Evolutionary conservation across 2,888 invertebrate species (phyloP), one percentile per base, ranked within the genome.

Genomic region (Meliscaeva auricollis): DNA sequence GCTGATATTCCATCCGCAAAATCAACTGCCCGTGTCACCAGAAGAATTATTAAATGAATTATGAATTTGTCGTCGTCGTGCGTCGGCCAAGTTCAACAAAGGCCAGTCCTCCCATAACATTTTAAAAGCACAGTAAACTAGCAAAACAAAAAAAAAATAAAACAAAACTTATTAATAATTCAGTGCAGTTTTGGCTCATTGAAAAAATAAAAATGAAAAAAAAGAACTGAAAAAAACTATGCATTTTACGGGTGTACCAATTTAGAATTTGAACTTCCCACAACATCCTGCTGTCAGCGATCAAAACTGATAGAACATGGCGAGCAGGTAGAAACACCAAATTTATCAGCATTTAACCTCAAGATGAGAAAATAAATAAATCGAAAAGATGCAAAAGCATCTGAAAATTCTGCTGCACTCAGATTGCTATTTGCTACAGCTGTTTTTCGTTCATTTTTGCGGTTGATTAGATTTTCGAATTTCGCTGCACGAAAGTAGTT

Each of bases 31-130:
- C 78, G 38, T 66, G 35, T 78, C 62, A 56, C 50, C 72, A 48
- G 50, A 44, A 41, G 52, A 54, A 76, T 77, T 66, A 26, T 50
- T 41, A 60, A 60, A 72, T 84, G 72, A 79, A 80, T 75, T 84
- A 84, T 80, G 58, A 66, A 70, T 84, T 46, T 41, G 13, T 44
- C 22, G n/a, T 13, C 17, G 72, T 32, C 26, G n/a, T n/a, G n/a
- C n/a, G 54, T 69, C 74, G 84, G 84, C 84, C 84, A 84, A 84
- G 84, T 84, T 84, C 84, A 84, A 79, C 79, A 72, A 66, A 75
- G 84, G 84, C 84, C 84, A 84, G 56, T 84, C 75, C 84, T 75
- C 84, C 66, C 84, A 78, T 54, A 73, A 32, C 41, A 32, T 22
- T 46, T 44, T 22, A 41, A 58, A 66, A 66, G 66, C 64, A 48